phyloP scores from a whole-genome alignment of 2,113 vertebrate species.

The Peromyscus polionotus region DNA sequence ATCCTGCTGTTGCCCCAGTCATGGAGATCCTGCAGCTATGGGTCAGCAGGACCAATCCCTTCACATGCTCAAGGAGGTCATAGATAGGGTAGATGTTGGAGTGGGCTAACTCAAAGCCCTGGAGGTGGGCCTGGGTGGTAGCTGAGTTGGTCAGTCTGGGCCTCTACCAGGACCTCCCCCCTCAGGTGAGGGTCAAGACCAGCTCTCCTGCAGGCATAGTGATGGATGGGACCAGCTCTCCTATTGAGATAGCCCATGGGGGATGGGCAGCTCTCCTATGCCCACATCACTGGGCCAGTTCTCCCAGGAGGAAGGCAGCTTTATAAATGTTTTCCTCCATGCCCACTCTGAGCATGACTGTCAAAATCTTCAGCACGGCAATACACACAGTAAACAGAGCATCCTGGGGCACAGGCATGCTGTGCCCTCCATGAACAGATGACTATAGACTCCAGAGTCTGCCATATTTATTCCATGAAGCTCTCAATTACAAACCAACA shows the following conservation, averaged over 20 bases:
- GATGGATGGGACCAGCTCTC: background rate
- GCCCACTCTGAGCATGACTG: background rate
- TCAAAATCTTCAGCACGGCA: slow-evolving; percentile 44
- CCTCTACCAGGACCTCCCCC: background rate
- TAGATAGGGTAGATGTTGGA: background rate
- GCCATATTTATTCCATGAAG: slow-evolving; percentile 53
- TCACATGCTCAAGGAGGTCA: background rate
- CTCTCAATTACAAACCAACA: slow-evolving; percentile 81
- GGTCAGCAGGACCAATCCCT: background rate
- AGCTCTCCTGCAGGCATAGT: background rate
- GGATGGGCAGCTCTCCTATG: background rate
- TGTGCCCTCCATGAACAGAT: slow-evolving; percentile 38
- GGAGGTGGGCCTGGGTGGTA: background rate
- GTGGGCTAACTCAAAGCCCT: background rate
- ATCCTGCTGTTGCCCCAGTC: background rate
- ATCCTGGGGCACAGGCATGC: background rate
- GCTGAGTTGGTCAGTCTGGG: background rate
- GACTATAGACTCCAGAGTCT: slow-evolving; percentile 44
- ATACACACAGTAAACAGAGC: slow-evolving; percentile 62
- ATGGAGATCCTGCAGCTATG: background rate
- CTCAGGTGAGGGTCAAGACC: background rate
- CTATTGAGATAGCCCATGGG: fast-evolving
- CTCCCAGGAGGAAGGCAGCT: background rate
- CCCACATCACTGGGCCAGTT: background rate
- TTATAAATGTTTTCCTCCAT: background rate